Conservation (phyloP, 2,797 vertebrate species). For the Enteromius unitaeniatus region DNA sequence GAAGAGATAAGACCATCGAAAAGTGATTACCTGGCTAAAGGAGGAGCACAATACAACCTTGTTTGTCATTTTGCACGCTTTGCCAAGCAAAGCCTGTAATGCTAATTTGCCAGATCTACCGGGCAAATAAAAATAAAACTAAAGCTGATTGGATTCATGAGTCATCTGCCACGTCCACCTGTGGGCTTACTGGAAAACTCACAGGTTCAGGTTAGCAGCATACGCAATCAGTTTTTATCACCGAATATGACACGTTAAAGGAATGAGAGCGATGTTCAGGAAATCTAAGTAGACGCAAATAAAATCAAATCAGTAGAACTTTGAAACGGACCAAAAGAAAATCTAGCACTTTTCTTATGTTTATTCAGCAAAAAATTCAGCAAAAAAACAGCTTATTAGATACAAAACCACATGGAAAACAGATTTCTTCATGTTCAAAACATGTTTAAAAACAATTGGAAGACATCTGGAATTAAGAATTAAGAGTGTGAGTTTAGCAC, state of each 20-base stretch:
- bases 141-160: constrained; percentile 73
- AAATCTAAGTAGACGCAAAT: background rate
- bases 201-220: constrained; percentile 39
- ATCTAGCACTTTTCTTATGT: background rate
- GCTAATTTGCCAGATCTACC: constrained; percentile 69
- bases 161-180: constrained; percentile 62
- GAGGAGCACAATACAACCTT: constrained; percentile 78
- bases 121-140: constrained; percentile 78
- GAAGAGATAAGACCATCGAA: constrained; percentile 70
- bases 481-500: background rate
- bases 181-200: constrained; percentile 44
- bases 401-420: background rate
- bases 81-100: constrained; percentile 78
- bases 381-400: background rate
- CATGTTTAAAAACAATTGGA: background rate
- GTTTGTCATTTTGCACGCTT: constrained; percentile 82
- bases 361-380: background rate
- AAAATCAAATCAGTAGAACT: background rate
- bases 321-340: background rate
- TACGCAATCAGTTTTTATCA: background rate
- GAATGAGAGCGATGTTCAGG: background rate
- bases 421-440: background rate
- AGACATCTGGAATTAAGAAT: background rate
- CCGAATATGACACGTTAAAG: background rate
- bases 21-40: constrained; percentile 89